Base-by-base conservation (phyloP, 2,888 invertebrate species). In the Empis livida region DNA sequence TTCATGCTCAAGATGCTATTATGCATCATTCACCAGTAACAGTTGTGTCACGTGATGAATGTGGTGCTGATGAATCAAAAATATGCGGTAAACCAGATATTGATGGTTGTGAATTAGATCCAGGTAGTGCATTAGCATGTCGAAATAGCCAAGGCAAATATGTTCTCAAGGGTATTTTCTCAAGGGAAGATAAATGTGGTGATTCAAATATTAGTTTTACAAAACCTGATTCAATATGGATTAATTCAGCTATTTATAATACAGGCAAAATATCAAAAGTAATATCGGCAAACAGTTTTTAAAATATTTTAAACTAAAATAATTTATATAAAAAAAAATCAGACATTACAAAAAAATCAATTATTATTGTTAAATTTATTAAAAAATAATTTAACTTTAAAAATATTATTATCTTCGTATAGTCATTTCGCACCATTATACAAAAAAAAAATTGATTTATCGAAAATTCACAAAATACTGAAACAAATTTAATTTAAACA, bases 81-180 rank as follows among this genome's bases (percentile, higher is more conserved):
- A 75, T 82, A 0, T 90, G 90, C 57, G 84, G 80, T 39, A 72
- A 76, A 62, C 75, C 80, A 16, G 68, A 73, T 32, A 77, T 79
- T 54, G 85, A 86, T 57, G 77, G 88, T 48, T 90, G 90, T 73
- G 80, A 80, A 71, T 85, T 72, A 9, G 89, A 89, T 61, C 75
- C 79, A 45, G 90, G 90, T 43, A 84, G 86, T 55, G 89, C 88
- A 1, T 68, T 90, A 43, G 87, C 87, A 8, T 90, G 89, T 62
- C 79, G 81, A 11, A 76, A 75, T 10, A 80, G 79, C 3, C 76
- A 81, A 52, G 82, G 79, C 13, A 75, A 74, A 51, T 84, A 79
- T 61, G 78, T 79, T 9, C 72, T 90, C 20, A 73, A 80, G 56
- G 89, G 88, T 48, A 71, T 87, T 52, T 88, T 81, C 70, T 80